phyloP scores from a whole-genome alignment of 2,888 invertebrate species.

The Oscheius sp. region DNA sequence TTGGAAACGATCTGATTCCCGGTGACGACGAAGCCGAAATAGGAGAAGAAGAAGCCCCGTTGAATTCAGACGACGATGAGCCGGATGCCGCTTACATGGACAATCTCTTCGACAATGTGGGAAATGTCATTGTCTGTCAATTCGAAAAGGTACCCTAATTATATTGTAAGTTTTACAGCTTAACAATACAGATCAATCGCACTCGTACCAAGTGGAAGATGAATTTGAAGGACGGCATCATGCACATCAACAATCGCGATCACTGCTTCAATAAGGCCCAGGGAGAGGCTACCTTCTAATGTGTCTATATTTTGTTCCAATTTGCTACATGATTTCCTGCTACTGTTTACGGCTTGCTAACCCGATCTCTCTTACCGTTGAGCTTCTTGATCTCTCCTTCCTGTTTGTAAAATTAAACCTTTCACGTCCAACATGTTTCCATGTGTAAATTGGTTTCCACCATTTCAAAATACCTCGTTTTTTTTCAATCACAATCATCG shows the following conservation, averaged over 20 bases:
- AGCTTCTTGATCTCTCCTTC: background rate
- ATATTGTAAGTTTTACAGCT: background rate
- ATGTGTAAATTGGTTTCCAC: no score
- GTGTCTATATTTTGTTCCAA: background rate
- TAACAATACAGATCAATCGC: conserved; percentile 85
- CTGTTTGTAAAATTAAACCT: no score
- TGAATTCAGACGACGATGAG: conserved; percentile 75
- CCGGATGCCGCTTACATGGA: conserved; percentile 85
- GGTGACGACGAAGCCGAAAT: conserved; percentile 48
- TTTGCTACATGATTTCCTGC: background rate
- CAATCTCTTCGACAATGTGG: conserved; percentile 92
- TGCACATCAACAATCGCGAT: conserved; percentile 97
- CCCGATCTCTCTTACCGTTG: conserved; percentile 6
- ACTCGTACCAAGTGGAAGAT: conserved; percentile 99
- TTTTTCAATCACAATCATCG: background rate
- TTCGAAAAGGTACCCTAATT: conserved; percentile 87
- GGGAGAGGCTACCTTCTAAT: conserved; percentile 90
- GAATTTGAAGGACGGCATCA: conserved; percentile 98
- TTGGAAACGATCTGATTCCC: conserved; percentile 44
- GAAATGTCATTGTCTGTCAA: conserved; percentile 99
- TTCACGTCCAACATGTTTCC: no score
- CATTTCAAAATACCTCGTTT: background rate
- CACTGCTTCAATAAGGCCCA: conserved; percentile 98
- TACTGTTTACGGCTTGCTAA: background rate
- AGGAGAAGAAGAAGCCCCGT: conserved; percentile 67